A percentile compares a stretch with the other conserved stretches of the same genome.
phyloP scores from a whole-genome alignment of 2,888 invertebrate genomes.

The Unio delphinus region DNA sequence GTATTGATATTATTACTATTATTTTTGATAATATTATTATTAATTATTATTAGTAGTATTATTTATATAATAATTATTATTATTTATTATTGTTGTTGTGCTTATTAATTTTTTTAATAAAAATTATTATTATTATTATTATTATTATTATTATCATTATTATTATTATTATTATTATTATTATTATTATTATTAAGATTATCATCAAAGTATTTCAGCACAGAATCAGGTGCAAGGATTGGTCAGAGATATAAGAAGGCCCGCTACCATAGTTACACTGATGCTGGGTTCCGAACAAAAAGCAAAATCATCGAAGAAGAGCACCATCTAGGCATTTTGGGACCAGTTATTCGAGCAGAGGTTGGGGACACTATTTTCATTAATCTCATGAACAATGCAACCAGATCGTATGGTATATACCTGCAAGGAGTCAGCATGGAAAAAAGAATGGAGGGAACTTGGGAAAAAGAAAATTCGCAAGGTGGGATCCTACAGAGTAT shows the following conservation, averaged over 20 bases:
- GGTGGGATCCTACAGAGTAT: too few relatives aligned
- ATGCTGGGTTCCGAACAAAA: constrained; percentile 27
- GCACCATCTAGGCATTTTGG: constrained; percentile 47
- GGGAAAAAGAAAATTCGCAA: background rate
- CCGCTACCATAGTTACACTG: constrained; percentile 38
- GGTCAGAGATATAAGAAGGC: constrained; percentile 45
- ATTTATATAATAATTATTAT: too few relatives aligned
- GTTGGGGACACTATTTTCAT: constrained; percentile 47
- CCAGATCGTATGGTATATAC: constrained; percentile 41
- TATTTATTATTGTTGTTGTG: too few relatives aligned
- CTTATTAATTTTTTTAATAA: too few relatives aligned
- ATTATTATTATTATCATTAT: too few relatives aligned
- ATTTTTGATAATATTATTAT: too few relatives aligned
- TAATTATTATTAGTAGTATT: too few relatives aligned
- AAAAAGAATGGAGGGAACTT: constrained; percentile 34
- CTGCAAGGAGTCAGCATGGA: constrained; percentile 41
- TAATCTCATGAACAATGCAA: constrained; percentile 38
- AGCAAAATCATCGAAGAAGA: constrained; percentile 8
- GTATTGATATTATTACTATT: too few relatives aligned
- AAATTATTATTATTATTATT: too few relatives aligned
- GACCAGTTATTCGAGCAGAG: constrained; percentile 49
- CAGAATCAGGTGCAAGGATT: constrained; percentile 10
- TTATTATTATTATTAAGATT: too few relatives aligned
- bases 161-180: too few relatives aligned
- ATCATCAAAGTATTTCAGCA: too few relatives aligned